These are phyloP conservation scores for Odontomachus brunneus DNA, from an alignment of 1,140 invertebrate genomes.

Conservation along the genomic window DNA sequence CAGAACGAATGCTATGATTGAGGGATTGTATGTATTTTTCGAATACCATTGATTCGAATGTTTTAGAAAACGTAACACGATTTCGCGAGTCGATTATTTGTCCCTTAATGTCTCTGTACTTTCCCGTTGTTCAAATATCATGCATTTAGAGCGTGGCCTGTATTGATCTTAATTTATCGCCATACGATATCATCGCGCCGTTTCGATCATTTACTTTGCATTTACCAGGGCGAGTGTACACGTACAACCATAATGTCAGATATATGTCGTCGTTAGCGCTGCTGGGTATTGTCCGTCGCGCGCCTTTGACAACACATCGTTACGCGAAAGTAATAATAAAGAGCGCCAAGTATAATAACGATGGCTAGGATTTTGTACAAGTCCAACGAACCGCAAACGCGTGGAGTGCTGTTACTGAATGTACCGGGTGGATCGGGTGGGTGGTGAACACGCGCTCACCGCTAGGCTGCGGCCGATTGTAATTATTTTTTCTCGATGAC, in stretches of 20 bases:
- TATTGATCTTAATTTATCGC: slow-evolving; percentile 66
- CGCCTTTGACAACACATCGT: slow-evolving; percentile 78
- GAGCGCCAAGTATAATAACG: slow-evolving; percentile 79
- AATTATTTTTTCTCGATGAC: slow-evolving; percentile 82
- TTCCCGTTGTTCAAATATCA: not conserved
- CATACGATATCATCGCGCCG: not conserved
- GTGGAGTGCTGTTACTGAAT: slow-evolving; percentile 77
- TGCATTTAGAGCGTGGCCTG: not conserved
- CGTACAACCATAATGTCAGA: slow-evolving; percentile 16
- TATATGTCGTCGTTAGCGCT: slow-evolving; percentile 63
- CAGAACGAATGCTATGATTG: no score
- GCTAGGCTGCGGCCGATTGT: slow-evolving; percentile 74
- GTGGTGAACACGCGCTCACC: slow-evolving; percentile 50
- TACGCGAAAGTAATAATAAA: slow-evolving; percentile 78
- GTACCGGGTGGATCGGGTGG: slow-evolving; percentile 4
- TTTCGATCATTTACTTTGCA: slow-evolving; percentile 66
- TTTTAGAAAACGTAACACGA: no score
- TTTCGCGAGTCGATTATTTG: no score
- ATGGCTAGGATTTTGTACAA: slow-evolving; percentile 82
- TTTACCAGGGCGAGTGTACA: slow-evolving; percentile 57
- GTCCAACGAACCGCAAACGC: slow-evolving; percentile 80
- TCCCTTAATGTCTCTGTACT: no score
- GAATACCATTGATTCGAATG: no score
- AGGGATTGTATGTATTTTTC: no score
- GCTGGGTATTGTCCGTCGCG: slow-evolving; percentile 71